A percentile compares a stretch with the other conserved stretches of the same genome.
phyloP scores from a whole-genome alignment of 2,797 vertebrate species.

The Neosalanx taihuensis region DNA sequence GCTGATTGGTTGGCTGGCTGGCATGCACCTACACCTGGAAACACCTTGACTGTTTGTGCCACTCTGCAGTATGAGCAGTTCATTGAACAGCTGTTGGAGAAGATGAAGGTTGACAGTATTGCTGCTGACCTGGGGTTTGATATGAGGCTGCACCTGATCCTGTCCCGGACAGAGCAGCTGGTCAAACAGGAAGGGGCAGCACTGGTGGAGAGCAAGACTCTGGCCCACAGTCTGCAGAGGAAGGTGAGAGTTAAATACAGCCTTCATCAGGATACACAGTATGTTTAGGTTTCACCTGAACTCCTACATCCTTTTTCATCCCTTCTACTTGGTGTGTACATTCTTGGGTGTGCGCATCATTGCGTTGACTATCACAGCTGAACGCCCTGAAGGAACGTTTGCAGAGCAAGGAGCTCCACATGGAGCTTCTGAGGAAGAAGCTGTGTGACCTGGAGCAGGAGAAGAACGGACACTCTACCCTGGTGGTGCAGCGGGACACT shows the following conservation, averaged over 20 bases:
- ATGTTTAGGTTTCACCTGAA: too few relatives aligned
- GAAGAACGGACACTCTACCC: constrained; percentile 67
- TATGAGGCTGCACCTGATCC: constrained; percentile 79
- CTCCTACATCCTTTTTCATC: too few relatives aligned
- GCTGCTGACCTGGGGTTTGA: constrained; percentile 83
- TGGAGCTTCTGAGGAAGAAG: constrained; percentile 85
- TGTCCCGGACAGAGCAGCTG: constrained; percentile 82
- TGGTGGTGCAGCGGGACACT: constrained; percentile 77
- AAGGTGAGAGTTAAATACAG: constrained; percentile 73
- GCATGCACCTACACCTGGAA: neutral
- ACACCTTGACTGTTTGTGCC: neutral
- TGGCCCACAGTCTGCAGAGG: constrained; percentile 79
- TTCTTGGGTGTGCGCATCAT: neutral
- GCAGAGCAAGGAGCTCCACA: constrained; percentile 83
- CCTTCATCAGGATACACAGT: too few relatives aligned
- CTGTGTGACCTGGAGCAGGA: constrained; percentile 84
- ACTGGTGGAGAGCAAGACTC: constrained; percentile 82
- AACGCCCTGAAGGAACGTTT: constrained; percentile 85
- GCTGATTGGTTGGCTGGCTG: neutral
- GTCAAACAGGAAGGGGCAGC: constrained; percentile 78
- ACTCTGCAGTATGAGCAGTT: constrained; percentile 81
- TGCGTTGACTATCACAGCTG: constrained; percentile 66
- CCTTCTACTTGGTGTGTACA: too few relatives aligned
- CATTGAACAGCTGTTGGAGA: constrained; percentile 83
- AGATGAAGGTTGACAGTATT: constrained; percentile 79